phyloP scores from a whole-genome alignment of 2,888 invertebrate species.

The Plemyria rubiginata region DNA sequence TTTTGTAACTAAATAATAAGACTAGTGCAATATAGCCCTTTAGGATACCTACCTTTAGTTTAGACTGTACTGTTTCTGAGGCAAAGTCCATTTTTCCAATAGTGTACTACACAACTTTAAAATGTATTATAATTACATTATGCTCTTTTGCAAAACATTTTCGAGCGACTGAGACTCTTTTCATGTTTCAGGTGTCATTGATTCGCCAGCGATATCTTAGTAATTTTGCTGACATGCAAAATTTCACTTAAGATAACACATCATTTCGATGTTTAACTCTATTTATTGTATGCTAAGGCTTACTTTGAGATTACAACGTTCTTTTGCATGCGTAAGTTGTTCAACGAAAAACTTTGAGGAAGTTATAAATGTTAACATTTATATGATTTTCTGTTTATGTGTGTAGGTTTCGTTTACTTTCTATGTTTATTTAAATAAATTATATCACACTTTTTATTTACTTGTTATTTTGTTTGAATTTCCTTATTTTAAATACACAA shows the following conservation, averaged over 20 bases:
- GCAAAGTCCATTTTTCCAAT: not conserved
- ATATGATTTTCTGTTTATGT: slow-evolving; percentile 1
- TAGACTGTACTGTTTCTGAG: slow-evolving; percentile 38
- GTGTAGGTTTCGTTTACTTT: slow-evolving; percentile 11
- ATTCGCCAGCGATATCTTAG: slow-evolving; percentile 63
- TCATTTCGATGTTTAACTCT: slow-evolving; percentile 38
- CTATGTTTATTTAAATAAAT: slow-evolving; percentile 38
- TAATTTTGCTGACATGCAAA: slow-evolving; percentile 80
- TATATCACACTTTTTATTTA: slow-evolving; percentile 34
- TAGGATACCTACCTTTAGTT: slow-evolving; percentile 44
- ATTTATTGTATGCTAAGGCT: slow-evolving; percentile 29
- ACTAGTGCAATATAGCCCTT: slow-evolving; percentile 79
- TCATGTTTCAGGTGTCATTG: slow-evolving; percentile 41
- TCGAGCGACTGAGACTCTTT: slow-evolving; percentile 23
- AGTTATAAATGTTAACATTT: not conserved
- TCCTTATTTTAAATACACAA: not conserved
- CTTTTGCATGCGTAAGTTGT: slow-evolving; percentile 23
- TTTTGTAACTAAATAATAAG: slow-evolving; percentile 69
- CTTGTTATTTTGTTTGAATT: not conserved
- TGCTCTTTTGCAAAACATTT: no score
- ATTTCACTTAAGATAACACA: slow-evolving; percentile 77
- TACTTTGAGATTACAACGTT: slow-evolving; percentile 18
- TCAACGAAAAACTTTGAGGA: slow-evolving; percentile 6
- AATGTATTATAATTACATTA: no score
- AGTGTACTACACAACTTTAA: no score